A percentile compares a stretch with the other conserved stretches of the same genome.
These are phyloP conservation scores for Malthinus seriepunctatus DNA, from an alignment of 2,888 invertebrate genomes.

Conservation along the genomic window DNA sequence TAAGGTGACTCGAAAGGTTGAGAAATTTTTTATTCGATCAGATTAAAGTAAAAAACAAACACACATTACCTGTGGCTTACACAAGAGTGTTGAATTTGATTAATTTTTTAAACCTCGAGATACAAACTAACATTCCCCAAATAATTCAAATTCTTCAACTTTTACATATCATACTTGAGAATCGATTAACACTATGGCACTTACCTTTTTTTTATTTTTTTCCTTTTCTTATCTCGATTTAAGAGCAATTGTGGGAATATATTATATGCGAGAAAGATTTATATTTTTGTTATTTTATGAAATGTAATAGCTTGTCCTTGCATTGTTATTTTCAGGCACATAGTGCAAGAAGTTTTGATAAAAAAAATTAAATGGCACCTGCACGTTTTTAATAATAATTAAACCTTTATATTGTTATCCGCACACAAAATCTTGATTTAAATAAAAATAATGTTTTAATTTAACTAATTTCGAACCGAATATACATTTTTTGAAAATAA, in stretches of 20 bases:
- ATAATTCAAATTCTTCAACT: constrained; percentile 1
- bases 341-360: constrained; percentile 1
- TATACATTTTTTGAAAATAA: constrained; percentile 6
- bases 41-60: too few relatives aligned
- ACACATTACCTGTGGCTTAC: too few relatives aligned
- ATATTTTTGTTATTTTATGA: constrained; percentile 5
- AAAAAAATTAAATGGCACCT: constrained; percentile 1
- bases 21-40: too few relatives aligned
- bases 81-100: not conserved
- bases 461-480: constrained; percentile 3
- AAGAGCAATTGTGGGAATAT: constrained; percentile 5
- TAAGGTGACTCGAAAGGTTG: too few relatives aligned
- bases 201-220: not conserved
- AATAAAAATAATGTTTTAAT: constrained; percentile 2
- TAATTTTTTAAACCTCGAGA: constrained; percentile 1
- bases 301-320: constrained; percentile 18
- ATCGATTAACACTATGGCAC: constrained; percentile 1
- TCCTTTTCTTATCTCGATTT: constrained; percentile 6
- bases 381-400: not conserved
- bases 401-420: not conserved
- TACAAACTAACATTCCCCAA: not conserved
- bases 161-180: not conserved
- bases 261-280: not conserved
- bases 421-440: not conserved
- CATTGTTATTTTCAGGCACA: constrained; percentile 15